These are phyloP conservation scores for Raja brachyura DNA, from an alignment of 2,113 vertebrate genomes.

Conservation along the genomic window DNA sequence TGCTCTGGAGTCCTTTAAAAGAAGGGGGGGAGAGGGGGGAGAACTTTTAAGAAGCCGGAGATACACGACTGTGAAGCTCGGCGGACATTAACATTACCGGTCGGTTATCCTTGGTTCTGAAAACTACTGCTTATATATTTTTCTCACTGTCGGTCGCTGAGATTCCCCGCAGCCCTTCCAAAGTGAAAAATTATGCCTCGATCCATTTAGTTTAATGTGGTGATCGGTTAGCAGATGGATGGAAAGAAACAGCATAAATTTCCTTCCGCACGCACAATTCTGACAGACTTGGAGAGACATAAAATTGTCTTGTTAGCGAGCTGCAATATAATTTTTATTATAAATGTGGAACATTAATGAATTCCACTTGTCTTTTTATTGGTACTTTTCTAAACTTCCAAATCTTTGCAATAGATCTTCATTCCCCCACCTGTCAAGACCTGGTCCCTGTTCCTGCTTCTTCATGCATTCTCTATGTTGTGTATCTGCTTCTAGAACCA, in stretches of 20 bases:
- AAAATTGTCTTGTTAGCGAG: background rate
- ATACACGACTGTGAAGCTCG: too few relatives aligned
- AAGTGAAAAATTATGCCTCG: background rate
- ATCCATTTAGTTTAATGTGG: background rate
- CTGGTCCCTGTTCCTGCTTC: background rate
- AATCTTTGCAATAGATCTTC: background rate
- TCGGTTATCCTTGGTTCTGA: too few relatives aligned
- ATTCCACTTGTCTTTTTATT: slow-evolving; percentile 30
- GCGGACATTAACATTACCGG: too few relatives aligned
- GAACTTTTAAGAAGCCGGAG: too few relatives aligned
- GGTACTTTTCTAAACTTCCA: slow-evolving; percentile 31
- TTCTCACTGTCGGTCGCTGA: background rate
- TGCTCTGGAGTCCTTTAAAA: too few relatives aligned
- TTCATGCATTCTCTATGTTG: background rate
- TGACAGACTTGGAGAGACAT: slow-evolving; percentile 11
- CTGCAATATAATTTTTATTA: slow-evolving; percentile 28
- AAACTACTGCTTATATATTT: too few relatives aligned
- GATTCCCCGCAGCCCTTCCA: background rate
- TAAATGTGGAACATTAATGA: slow-evolving; percentile 20
- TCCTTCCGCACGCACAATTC: background rate
- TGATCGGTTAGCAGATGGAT: slow-evolving; percentile 5
- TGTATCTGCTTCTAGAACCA: background rate
- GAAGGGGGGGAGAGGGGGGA: too few relatives aligned
- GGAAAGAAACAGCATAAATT: background rate
- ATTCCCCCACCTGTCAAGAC: background rate